Percentiles rank a stretch among this genome's conserved stretches.
Evolutionary conservation across 2,113 vertebrate genomes (phyloP).

Genomic region (Rhinopithecus roxellana): DNA sequence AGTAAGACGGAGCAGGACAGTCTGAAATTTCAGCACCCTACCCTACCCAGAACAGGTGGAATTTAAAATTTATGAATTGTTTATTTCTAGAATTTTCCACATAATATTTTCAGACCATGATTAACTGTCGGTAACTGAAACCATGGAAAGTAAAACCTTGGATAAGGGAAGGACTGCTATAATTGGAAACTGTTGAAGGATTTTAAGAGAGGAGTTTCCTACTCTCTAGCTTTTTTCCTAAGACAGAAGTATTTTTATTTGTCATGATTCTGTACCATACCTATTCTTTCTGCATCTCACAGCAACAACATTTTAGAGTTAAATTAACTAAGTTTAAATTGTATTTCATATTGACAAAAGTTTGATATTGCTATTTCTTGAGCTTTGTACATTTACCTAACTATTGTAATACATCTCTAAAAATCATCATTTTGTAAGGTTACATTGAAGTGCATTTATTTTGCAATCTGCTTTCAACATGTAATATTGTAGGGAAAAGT

Average conservation of each 20-base stretch:
- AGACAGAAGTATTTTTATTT: neutral
- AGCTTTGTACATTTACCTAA: neutral
- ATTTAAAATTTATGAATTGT: neutral
- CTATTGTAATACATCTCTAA: neutral
- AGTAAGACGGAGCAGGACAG: neutral
- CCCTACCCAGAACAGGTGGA: neutral
- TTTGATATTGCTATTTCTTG: neutral
- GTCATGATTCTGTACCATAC: neutral
- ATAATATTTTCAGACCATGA: neutral
- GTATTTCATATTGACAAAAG: neutral
- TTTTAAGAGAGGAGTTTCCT: neutral
- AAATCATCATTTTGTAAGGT: constrained; percentile 4
- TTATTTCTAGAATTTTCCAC: neutral
- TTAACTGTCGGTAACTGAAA: neutral
- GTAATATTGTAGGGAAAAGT: neutral
- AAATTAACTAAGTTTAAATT: constrained; percentile 33
- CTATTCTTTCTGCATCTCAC: neutral
- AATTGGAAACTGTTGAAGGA: neutral
- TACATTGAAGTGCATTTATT: neutral
- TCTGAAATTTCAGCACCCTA: neutral
- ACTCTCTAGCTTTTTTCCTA: neutral
- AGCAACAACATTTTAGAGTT: constrained; percentile 4
- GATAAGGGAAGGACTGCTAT: neutral
- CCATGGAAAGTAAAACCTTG: neutral
- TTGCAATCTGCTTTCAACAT: neutral